Evolutionary conservation across 2,113 vertebrate genomes (phyloP), one percentile per base, ranked within the genome.

Genomic region (Pogonocichla stellata): DNA sequence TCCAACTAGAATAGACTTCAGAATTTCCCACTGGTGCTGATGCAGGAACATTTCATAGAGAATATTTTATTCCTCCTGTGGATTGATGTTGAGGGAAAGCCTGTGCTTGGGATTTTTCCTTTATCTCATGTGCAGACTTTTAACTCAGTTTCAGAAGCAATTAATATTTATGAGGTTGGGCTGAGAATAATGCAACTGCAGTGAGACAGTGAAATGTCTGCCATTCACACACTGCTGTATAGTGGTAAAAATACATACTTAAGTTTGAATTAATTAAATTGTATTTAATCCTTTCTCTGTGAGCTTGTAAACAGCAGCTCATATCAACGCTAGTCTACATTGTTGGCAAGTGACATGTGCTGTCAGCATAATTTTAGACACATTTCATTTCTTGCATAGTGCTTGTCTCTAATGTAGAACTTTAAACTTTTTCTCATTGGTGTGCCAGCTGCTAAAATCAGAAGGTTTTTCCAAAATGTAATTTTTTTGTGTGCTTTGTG

Each of bases 101-200:
- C 81, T 86, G 1, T 66, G 51, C 87, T 80, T 54, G 42, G 50
- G 58, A 34, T 89, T 91, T 83, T 90, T 82, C 48, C 58, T 87
- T 92, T 61, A 42, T 93, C 81, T 87, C 74, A 20, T 23, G 58
- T 91, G 45, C 62, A 82, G 71, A 38, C 65, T 94, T 87, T 18
- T 10, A 89, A 75, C 6, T 81, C 64, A 29, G 53, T 87, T 95
- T 92, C 89, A 92, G 85, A 91, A 80, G 42, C 42, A 73, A 78
- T 96, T 95, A 95, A 93, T 96, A 95, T 95, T 93, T 80, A 97
- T 94, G 74, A 96, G 56, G 10, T n/a, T 82, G 36, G 19, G 47
- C 42, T 92, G 86, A 85, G 80, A 75, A 92, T 84, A 91, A 93
- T 92, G n/a, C 31, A 82, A 38, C 54, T 73, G 58, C 11, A 14